A percentile compares a stretch with the other conserved stretches of the same genome.
phyloP scores from a whole-genome alignment of 2,113 vertebrate species.

The Tichodroma muraria region DNA sequence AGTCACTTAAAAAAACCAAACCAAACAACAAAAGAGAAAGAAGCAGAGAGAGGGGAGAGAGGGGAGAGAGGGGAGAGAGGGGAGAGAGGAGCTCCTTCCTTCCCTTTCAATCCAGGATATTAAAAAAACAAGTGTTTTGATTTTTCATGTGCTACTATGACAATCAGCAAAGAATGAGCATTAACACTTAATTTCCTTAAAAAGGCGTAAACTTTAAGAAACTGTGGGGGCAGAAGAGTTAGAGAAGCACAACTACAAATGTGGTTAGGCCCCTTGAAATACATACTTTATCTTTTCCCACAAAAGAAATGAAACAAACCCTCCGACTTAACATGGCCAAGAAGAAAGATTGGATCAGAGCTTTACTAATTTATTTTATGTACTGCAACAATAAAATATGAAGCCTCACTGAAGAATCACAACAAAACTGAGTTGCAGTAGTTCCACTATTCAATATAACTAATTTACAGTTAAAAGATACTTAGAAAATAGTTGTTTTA shows the following conservation, averaged over 20 bases:
- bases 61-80: background rate
- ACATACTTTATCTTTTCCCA: background rate
- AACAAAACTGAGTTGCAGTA: background rate
- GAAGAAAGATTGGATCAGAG: background rate
- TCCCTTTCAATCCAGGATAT: background rate
- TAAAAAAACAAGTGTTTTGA: background rate
- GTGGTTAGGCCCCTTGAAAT: slow-evolving; percentile 38
- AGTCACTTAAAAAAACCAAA: background rate
- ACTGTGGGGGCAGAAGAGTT: background rate
- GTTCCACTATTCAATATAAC: background rate
- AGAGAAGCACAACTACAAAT: background rate
- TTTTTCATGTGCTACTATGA: background rate
- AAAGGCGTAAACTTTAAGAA: background rate
- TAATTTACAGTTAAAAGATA: background rate
- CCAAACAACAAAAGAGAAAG: too few species aligned
- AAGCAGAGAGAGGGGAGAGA: background rate
- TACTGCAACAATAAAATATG: background rate
- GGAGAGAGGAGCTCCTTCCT: background rate
- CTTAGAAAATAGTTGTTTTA: background rate
- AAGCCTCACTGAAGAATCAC: background rate
- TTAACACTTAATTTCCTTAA: background rate
- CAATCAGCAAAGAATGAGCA: background rate
- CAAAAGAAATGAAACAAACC: background rate
- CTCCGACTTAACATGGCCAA: background rate
- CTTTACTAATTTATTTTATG: background rate